A percentile compares a stretch with the other conserved stretches of the same genome.
Conservation (phyloP, 1,140 invertebrate genomes). For the Elymnias hypermnestra region DNA sequence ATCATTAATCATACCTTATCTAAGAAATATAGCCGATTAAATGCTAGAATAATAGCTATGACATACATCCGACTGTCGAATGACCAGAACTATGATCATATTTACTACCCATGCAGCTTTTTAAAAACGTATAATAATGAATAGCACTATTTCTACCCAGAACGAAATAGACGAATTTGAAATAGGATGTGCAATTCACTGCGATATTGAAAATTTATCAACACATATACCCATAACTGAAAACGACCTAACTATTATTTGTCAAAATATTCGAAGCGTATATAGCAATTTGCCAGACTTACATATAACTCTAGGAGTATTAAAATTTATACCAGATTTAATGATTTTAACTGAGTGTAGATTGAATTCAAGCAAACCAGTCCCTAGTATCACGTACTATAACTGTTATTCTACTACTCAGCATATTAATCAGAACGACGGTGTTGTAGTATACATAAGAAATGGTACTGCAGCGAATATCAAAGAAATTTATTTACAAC, state of each 20-base stretch:
- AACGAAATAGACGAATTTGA: constrained; percentile 6
- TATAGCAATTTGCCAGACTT: constrained; percentile 11
- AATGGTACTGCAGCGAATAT: no score
- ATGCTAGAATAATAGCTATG: no score
- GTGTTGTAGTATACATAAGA: no score
- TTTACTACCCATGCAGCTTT: no score
- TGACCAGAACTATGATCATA: no score
- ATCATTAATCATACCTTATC: no score
- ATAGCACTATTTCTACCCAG: neutral
- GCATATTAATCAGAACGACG: no score
- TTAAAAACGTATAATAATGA: no score
- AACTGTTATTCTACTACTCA: no score
- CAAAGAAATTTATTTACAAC: no score
- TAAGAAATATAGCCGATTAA: no score
- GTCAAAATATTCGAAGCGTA: constrained; percentile 11
- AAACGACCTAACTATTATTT: constrained; percentile 3
- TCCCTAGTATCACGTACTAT: neutral
- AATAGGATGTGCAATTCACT: neutral
- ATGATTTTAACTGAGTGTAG: constrained; percentile 12
- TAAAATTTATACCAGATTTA: neutral
- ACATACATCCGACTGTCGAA: no score
- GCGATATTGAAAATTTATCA: constrained; percentile 5
- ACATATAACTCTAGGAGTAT: neutral
- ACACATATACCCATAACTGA: neutral
- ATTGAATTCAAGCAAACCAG: neutral